phyloP scores from a whole-genome alignment of 2,888 invertebrate genomes.

The Oxystoma pomonae region DNA sequence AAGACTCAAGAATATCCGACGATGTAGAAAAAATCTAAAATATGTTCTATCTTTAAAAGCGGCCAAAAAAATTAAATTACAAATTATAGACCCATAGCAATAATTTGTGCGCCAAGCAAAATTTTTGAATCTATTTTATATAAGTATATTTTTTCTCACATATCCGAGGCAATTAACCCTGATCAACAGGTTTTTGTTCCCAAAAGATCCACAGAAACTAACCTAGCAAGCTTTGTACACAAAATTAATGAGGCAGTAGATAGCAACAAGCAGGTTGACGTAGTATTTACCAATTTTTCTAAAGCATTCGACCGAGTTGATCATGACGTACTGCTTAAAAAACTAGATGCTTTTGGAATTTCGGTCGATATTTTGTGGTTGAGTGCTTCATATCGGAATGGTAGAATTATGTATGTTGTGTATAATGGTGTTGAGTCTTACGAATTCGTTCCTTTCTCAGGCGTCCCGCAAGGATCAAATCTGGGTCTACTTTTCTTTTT shows the following conservation, averaged over 20 bases:
- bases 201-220: neutral
- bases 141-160: neutral
- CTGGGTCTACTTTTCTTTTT: neutral
- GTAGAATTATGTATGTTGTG: neutral
- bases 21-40: neutral
- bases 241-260: neutral
- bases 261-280: conserved; percentile 3
- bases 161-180: neutral
- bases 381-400: neutral
- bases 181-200: neutral
- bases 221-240: no score
- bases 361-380: neutral
- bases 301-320: conserved; percentile 4
- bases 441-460: conserved; percentile 3
- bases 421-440: neutral
- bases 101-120: conserved; percentile 1
- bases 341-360: neutral
- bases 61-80: neutral
- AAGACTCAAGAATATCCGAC: neutral
- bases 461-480: conserved; percentile 1
- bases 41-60: no score
- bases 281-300: neutral
- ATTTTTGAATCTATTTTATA: neutral
- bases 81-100: neutral
- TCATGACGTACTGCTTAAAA: neutral